Conservation (phyloP, 2,888 invertebrate species). For the Calliopum simillimum region DNA sequence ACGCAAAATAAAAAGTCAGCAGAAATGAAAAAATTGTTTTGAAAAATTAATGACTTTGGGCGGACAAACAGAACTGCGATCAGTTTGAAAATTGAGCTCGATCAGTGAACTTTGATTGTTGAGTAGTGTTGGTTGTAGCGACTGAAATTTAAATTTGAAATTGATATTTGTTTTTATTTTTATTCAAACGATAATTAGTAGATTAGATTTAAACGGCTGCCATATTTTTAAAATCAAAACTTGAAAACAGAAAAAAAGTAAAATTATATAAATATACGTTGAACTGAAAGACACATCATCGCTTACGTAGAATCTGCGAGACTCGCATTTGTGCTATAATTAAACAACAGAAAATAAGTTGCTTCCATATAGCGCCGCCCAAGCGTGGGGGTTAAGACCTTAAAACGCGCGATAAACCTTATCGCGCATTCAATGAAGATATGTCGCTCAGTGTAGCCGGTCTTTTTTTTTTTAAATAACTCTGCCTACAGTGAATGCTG, state of each 20-base stretch:
- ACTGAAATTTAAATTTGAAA: too few relatives aligned
- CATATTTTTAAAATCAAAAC: neutral
- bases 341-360: constrained; percentile 1
- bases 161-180: too few relatives aligned
- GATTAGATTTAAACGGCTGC: neutral
- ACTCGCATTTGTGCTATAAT: constrained; percentile 7
- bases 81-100: constrained; percentile 65
- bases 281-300: too few relatives aligned
- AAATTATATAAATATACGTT: neutral
- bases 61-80: constrained; percentile 64
- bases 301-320: neutral
- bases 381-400: constrained; percentile 61
- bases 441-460: constrained; percentile 30
- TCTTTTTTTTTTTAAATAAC: neutral
- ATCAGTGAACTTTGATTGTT: constrained; percentile 53
- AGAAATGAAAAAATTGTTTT: constrained; percentile 43
- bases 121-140: neutral
- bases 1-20: constrained; percentile 3
- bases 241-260: neutral
- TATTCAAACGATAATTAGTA: neutral
- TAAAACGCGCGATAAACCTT: constrained; percentile 60
- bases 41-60: constrained; percentile 64
- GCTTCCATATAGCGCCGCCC: constrained; percentile 45
- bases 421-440: constrained; percentile 48
- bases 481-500: constrained; percentile 2